These are phyloP conservation scores for Chloroceryle aenea DNA, from an alignment of 2,113 vertebrate genomes.

Conservation along the genomic window DNA sequence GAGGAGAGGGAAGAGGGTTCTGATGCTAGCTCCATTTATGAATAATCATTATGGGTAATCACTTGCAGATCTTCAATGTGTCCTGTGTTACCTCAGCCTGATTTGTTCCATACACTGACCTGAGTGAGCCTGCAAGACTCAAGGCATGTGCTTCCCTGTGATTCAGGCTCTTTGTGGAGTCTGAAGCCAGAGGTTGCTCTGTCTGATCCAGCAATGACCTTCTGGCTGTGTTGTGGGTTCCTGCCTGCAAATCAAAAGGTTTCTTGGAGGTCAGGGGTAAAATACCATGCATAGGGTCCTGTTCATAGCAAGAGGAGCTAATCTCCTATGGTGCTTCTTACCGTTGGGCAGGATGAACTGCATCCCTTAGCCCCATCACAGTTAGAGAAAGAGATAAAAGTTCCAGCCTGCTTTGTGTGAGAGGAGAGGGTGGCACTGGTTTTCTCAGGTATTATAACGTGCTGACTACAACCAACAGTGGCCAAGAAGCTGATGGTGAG, in stretches of 20 bases:
- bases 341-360: neutral
- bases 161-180: neutral
- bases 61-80: conserved; percentile 50
- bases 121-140: fast-evolving
- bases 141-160: neutral
- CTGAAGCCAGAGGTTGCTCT: neutral
- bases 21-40: conserved; percentile 40
- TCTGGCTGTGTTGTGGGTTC: neutral
- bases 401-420: neutral
- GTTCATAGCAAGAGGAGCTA: neutral
- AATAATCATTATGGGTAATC: conserved; percentile 52
- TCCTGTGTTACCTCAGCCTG: conserved; percentile 42
- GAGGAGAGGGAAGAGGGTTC: neutral
- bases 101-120: conserved; percentile 52
- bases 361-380: neutral
- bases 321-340: neutral
- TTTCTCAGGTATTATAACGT: neutral
- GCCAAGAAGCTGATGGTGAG: neutral
- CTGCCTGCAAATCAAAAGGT: neutral
- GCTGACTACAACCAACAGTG: neutral
- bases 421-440: neutral
- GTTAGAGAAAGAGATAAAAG: neutral
- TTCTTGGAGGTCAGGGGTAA: neutral
- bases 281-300: neutral
- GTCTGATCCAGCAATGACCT: neutral